Evolutionary conservation across 2,113 vertebrate genomes (phyloP).

Genomic region (Equus quagga): DNA sequence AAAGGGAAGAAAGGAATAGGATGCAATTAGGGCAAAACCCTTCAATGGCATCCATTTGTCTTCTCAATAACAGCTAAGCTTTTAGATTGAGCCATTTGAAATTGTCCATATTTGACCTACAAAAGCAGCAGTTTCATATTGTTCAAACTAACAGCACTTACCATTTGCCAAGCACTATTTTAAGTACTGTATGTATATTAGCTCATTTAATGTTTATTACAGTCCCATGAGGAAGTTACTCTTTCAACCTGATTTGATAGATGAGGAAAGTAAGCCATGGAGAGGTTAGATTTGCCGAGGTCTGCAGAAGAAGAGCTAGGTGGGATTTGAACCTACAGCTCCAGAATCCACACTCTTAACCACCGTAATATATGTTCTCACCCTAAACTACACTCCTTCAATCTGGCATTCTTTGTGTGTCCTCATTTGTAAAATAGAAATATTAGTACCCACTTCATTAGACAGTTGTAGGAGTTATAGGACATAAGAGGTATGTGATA

Average conservation of each 20-base stretch:
- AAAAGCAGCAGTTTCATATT: neutral
- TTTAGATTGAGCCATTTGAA: neutral
- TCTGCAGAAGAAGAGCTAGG: neutral
- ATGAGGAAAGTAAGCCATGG: neutral
- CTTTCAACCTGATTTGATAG: neutral
- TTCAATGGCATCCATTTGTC: neutral
- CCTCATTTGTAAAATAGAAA: neutral
- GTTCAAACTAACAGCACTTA: neutral
- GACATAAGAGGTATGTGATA: neutral
- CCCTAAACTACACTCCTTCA: neutral
- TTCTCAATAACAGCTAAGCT: neutral
- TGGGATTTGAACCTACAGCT: neutral
- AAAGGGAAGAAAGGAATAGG: neutral
- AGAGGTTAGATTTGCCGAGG: neutral
- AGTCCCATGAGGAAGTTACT: neutral
- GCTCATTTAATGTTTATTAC: neutral
- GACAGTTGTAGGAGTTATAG: neutral
- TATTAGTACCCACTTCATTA: neutral
- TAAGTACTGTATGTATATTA: neutral
- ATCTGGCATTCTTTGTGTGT: neutral
- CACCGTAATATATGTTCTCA: neutral
- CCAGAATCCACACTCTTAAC: neutral
- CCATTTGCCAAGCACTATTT: neutral
- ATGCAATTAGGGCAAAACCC: neutral
- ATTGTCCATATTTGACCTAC: neutral